A percentile compares a stretch with the other conserved stretches of the same genome.
Conservation (phyloP, 2,113 vertebrate genomes). For the Mugil cephalus region DNA sequence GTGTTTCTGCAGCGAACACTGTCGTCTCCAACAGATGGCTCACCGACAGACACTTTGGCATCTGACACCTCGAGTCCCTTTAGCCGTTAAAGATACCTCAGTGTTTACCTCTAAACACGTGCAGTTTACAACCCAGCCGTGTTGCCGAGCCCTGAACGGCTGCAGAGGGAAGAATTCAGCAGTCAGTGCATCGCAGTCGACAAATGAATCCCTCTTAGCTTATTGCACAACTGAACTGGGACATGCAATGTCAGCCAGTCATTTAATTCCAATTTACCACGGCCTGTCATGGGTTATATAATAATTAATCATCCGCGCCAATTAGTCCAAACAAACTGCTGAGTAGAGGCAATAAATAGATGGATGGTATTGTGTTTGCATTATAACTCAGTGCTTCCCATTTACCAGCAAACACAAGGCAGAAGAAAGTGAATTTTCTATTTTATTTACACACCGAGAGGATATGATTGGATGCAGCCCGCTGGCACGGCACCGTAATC, state of each 20-base stretch:
- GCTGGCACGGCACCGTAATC: constrained; percentile 29
- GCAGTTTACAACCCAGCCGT: constrained; percentile 3
- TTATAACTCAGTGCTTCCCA: constrained; percentile 25
- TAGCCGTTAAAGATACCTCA: constrained; percentile 14
- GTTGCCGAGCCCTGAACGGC: constrained; percentile 27
- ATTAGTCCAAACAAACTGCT: constrained; percentile 66
- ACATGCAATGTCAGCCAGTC: constrained; percentile 66
- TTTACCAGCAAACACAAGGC: constrained; percentile 26
- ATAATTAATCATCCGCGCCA: constrained; percentile 67
- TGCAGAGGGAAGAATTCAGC: constrained; percentile 42
- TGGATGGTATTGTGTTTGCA: constrained; percentile 39
- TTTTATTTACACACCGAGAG: constrained; percentile 45
- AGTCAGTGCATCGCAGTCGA: constrained; percentile 13
- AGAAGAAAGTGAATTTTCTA: not conserved
- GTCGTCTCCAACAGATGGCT: constrained; percentile 19
- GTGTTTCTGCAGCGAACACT: not conserved
- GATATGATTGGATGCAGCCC: constrained; percentile 44
- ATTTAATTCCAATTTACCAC: constrained; percentile 69
- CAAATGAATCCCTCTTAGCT: constrained; percentile 63
- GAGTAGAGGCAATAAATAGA: constrained; percentile 55
- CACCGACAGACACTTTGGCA: constrained; percentile 17
- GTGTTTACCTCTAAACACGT: constrained; percentile 27
- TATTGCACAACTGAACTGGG: constrained; percentile 67
- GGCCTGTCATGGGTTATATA: constrained; percentile 60
- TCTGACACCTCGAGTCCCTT: constrained; percentile 23